Evolutionary conservation across 2,888 invertebrate species (phyloP), one percentile per base, ranked within the genome.

Genomic region (Yponomeuta plumbellus): DNA sequence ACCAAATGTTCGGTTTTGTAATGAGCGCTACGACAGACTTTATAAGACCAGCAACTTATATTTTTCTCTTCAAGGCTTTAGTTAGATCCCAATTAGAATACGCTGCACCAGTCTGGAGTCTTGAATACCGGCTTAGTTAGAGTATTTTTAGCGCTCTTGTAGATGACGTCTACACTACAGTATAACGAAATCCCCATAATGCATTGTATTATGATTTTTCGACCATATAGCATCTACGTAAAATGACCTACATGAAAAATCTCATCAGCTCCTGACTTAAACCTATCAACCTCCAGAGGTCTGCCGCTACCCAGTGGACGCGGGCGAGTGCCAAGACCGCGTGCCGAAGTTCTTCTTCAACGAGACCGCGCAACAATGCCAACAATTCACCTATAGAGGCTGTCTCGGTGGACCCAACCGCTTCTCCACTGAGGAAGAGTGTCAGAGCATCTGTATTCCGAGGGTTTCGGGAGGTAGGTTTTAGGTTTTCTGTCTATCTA

Each of bases 331-430:
- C 79, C 84, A 91, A 61, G 93, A 92, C 0, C 81, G 89, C 70
- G 91, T 94, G 69, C 83, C 86, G 17, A 95, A 96, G 80, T 95
- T 93, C 84, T 96, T 93, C 86, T 97, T 93, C 81, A 94, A 97
- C 77, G 76, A 80, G 17, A 76, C 76, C 10, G 81, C 84, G 1
- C 92, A 93, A 13, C 84, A 86, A 56, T 98, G 98, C 80, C 92
- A 92, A 58, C 92, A 93, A 75, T 98, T 97, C 84, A 81, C 83
- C 6, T 98, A 95, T 77, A 95, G 97, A 61, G 97, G 97, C 69
- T 98, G 97, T 79, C 93, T 93, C 65, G 97, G 97, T 61, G 96
- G 96, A 73, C 95, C 95, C 67, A 98, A 98, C 83, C 92, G 96
- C 69, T 98, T 97, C 86, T 94, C 94, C 69, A 92, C 93, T 20